Evolutionary conservation across 1,140 invertebrate genomes (phyloP).

Genomic region (Lepidurus arcticus): DNA sequence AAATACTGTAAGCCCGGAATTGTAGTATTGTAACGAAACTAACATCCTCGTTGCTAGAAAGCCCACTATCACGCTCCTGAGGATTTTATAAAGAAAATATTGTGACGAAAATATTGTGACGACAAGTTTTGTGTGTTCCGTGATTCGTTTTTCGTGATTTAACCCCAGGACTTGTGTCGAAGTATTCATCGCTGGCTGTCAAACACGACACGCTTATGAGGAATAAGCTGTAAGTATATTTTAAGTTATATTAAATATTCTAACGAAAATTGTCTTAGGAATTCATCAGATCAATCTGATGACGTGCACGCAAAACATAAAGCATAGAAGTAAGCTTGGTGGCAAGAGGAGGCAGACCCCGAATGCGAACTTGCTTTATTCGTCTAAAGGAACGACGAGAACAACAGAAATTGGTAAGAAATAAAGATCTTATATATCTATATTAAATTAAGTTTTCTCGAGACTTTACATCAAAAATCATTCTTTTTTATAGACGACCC

Average conservation of each 20-base stretch:
- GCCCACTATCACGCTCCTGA: slow-evolving; percentile 94
- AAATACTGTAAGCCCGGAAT: no score
- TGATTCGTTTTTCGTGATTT: neutral
- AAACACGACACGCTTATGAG: neutral
- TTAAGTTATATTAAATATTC: neutral
- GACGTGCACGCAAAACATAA: neutral
- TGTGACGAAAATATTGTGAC: no score
- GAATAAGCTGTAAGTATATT: neutral
- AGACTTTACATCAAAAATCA: neutral
- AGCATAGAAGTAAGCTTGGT: no score
- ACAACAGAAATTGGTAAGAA: neutral
- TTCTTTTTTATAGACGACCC: neutral
- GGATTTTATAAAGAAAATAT: slow-evolving; percentile 64
- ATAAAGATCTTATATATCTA: neutral
- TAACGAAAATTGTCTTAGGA: neutral
- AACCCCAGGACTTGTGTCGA: neutral
- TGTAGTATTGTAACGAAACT: no score
- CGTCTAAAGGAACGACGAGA: neutral
- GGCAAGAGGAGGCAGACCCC: neutral
- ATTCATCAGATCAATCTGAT: neutral
- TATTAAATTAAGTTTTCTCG: neutral
- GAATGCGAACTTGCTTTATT: neutral
- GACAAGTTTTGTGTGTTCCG: no score
- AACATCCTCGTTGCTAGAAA: slow-evolving; percentile 56
- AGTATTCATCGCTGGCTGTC: neutral